These are phyloP conservation scores for Gasterosteus aculeatus DNA, from an alignment of 2,113 vertebrate species.

Conservation along the genomic window DNA sequence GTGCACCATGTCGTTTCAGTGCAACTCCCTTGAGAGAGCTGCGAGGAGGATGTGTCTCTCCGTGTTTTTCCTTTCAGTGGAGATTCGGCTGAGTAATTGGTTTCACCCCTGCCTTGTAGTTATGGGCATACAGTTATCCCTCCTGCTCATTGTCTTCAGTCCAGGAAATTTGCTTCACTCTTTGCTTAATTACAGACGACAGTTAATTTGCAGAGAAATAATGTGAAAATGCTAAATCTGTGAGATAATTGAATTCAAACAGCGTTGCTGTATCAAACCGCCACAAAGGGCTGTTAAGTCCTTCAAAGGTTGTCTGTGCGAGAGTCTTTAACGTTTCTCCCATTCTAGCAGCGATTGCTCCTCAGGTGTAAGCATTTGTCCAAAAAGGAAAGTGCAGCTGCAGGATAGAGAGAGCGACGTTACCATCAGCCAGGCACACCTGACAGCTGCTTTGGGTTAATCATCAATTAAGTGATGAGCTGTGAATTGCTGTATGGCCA, in stretches of 20 bases:
- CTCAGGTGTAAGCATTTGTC: slow-evolving; percentile 31
- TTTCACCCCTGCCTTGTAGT: slow-evolving; percentile 17
- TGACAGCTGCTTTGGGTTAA: slow-evolving; percentile 46
- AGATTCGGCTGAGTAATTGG: slow-evolving; percentile 17
- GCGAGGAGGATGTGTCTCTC: slow-evolving; percentile 32
- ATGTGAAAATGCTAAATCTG: neutral
- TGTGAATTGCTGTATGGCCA: slow-evolving; percentile 21
- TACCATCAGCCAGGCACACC: slow-evolving; percentile 38
- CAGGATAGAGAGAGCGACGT: neutral
- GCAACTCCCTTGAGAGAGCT: slow-evolving; percentile 20
- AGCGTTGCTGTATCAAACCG: neutral
- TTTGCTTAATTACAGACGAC: neutral
- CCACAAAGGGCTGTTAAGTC: neutral
- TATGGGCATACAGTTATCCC: neutral
- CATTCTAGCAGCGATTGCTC: slow-evolving; percentile 10
- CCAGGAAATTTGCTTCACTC: slow-evolving; percentile 4
- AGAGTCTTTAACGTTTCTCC: slow-evolving; percentile 31
- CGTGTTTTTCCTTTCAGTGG: slow-evolving; percentile 46
- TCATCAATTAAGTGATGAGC: slow-evolving; percentile 39
- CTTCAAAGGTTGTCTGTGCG: neutral
- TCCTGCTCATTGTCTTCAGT: slow-evolving; percentile 1
- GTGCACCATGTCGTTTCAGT: slow-evolving; percentile 15
- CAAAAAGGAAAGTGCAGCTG: slow-evolving; percentile 41
- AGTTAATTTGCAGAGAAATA: neutral
- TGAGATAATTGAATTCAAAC: neutral